phyloP scores from a whole-genome alignment of 2,113 vertebrate species.

The Chloropsis hardwickii region DNA sequence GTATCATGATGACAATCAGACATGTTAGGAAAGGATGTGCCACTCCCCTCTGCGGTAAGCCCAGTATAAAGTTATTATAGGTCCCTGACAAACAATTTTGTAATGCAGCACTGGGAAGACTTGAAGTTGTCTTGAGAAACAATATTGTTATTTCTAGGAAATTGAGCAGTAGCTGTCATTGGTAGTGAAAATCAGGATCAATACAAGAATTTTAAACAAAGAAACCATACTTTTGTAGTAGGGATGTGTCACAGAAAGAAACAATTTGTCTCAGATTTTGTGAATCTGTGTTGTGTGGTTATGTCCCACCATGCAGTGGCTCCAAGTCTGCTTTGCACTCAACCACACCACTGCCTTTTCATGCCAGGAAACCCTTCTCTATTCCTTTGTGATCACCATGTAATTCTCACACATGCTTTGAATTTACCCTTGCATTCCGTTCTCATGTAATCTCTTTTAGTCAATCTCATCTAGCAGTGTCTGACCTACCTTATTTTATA shows the following conservation, averaged over 20 bases:
- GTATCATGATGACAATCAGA: background rate
- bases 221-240: background rate
- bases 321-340: background rate
- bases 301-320: fast-evolving
- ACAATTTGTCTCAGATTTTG: background rate
- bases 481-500: background rate
- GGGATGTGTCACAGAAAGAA: background rate
- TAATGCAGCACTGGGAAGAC: background rate
- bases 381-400: background rate
- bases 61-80: background rate
- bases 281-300: background rate
- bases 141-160: background rate
- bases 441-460: background rate
- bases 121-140: background rate
- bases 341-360: background rate
- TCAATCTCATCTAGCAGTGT: background rate
- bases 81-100: background rate
- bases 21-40: background rate
- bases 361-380: background rate
- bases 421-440: background rate
- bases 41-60: background rate
- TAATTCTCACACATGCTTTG: background rate
- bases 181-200: background rate
- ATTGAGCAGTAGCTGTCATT: background rate
- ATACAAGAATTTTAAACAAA: background rate